Evolutionary conservation across 53 echinoderm and acorn worm species (phyloP), one percentile per base, ranked within the genome.

Genomic region (Glandiceps talaboti): DNA sequence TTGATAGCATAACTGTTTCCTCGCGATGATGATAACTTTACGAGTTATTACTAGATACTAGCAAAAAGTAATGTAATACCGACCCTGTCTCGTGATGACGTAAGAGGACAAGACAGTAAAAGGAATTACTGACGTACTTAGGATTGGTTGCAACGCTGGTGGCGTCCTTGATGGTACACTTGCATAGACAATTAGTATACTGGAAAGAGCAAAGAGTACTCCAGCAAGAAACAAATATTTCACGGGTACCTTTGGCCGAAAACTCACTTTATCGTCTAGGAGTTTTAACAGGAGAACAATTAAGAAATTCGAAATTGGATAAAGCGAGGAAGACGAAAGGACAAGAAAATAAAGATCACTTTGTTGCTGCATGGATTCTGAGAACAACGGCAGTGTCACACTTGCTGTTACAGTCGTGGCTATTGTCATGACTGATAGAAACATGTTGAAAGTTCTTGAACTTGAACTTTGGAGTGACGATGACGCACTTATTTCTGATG

Each of bases 151-250:
- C 26, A 95, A 84, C 0, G 88, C 73, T 0, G 92, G 88, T 12
- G 92, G 82, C 14, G 96, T 95, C 33, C 92, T 75, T 0, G 26
- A 10, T 0, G 92, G 90, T 30, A 85, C 87, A 26, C 92, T 92
- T 14, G 92, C 92, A 30, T 92, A 95, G 29, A 95, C 96, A 12
- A 95, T 88, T 74, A 95, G 80, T 14, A 95, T 73, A 27, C 96
- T 90, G 77, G 92, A 92, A 28, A 88, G 25, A 1, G 90, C 77
- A 78, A 92, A 90, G 33, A 95, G 83, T 14, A 81, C 74, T 1
- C 96, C 96, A 20, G 64, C 64, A 12, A 20, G 6, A 6, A 45
- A 45, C 64, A 45, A 6, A 45, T 45, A 45, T 45, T 45, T 45
- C 1, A 92, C 74, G 10, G 90, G 33, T 0, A 81, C 81, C 90